Conservation (phyloP, 2,888 invertebrate genomes). For the Polydrusus tereticollis region DNA sequence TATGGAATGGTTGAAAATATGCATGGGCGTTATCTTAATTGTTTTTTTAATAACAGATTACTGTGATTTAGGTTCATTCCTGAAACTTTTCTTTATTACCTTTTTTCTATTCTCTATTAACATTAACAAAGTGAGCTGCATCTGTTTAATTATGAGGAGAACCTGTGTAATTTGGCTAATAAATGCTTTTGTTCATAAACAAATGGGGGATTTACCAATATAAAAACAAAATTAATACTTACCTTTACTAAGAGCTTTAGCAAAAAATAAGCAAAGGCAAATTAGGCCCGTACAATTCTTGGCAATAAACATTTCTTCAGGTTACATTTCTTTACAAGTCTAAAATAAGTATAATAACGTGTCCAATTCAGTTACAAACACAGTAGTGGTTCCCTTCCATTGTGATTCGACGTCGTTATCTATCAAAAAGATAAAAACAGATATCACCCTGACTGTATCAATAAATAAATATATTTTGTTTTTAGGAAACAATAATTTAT, state of each 20-base stretch:
- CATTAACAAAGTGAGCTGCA: too few relatives aligned
- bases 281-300: conserved; percentile 47
- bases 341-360: too few relatives aligned
- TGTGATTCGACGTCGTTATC: conserved; percentile 23
- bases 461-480: conserved; percentile 26
- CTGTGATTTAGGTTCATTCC: too few relatives aligned
- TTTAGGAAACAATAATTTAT: conserved; percentile 15
- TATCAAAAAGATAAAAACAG: conserved; percentile 29
- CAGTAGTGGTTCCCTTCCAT: conserved; percentile 6
- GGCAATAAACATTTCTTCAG: conserved; percentile 49
- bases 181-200: too few relatives aligned
- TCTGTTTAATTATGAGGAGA: too few relatives aligned
- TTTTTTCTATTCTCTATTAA: too few relatives aligned
- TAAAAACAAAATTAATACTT: conserved; percentile 1
- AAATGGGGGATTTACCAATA: neutral
- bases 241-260: conserved; percentile 48
- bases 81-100: too few relatives aligned
- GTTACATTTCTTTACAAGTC: conserved; percentile 51
- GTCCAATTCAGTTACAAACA: neutral
- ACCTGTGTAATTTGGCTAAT: too few relatives aligned
- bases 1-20: too few relatives aligned
- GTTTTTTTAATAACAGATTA: too few relatives aligned
- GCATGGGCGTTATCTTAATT: too few relatives aligned
- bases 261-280: conserved; percentile 46
- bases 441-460: conserved; percentile 11